Evolutionary conservation across 2,797 vertebrate species (phyloP).

Genomic region (Enteromius radiatus): DNA sequence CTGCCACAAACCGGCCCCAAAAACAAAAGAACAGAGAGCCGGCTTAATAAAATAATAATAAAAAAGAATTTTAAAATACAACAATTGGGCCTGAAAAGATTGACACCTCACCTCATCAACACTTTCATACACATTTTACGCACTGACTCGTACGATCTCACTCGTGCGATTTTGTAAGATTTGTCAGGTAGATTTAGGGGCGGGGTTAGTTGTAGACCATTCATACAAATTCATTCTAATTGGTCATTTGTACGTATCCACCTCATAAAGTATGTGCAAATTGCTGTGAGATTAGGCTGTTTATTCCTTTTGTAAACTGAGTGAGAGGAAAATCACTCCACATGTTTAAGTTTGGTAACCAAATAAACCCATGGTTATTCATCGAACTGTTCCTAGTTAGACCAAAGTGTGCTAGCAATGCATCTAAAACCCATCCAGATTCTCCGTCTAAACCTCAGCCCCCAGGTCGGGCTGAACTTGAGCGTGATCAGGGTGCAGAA

Average conservation of each 20-base stretch:
- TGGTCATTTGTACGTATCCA: too few species aligned
- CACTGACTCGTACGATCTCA: too few species aligned
- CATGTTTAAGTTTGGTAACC: neutral
- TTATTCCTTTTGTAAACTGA: too few species aligned
- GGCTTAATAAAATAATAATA: neutral
- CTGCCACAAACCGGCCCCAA: too few species aligned
- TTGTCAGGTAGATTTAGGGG: too few species aligned
- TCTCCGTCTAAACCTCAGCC: neutral
- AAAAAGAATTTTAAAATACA: neutral
- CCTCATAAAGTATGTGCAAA: too few species aligned
- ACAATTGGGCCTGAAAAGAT: neutral
- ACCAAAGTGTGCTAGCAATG: neutral
- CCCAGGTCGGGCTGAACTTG: neutral
- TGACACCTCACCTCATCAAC: too few species aligned
- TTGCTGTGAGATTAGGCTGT: too few species aligned
- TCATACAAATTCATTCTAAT: too few species aligned
- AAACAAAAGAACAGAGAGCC: neutral
- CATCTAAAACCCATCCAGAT: neutral
- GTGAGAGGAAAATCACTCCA: neutral
- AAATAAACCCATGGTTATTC: neutral
- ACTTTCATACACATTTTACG: too few species aligned
- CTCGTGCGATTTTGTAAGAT: too few species aligned
- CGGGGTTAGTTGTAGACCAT: too few species aligned
- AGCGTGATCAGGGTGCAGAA: slow-evolving; percentile 62
- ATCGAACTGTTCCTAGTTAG: neutral